Base-by-base conservation (phyloP, 2,888 invertebrate genomes). In the Melangyna quadrimaculata region DNA sequence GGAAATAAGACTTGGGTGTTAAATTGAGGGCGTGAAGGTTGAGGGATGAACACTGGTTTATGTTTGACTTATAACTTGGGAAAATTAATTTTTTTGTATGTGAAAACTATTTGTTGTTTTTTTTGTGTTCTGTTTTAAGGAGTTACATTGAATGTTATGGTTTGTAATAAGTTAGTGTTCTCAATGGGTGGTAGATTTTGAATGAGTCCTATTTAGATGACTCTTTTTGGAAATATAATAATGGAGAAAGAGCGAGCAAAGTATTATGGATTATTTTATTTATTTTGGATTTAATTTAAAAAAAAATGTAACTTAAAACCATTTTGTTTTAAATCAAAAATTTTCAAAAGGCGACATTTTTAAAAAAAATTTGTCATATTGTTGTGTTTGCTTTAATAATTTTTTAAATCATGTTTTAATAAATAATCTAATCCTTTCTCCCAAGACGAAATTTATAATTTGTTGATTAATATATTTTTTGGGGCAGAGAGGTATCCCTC, bases 21-120 rank as follows among this genome's bases (percentile, higher is more conserved):
- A 19, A 53, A 37, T 55, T 40, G 65, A 57, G 73, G 86, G 86
- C 81, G 86, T 86, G 69, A 70, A 81, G 77, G 86, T 86, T 86
- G 72, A 69, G 51, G 73, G 70, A 86, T 86, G 73, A 72, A 70
- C 57, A 73, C 35, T 73, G 61, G 75, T 72, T 80, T 77, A 40
- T 67, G 40, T 70, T 43, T 79, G 84, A 84, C 53, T 84, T 84
- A 73, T 78, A 65, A 74, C 70, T 73, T 78, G 78, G 71, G 84
- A 80, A 84, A 84, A 84, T 84, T 84, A 84, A 84, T 80, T 84
- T 80, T 75, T 75, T 72, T 84, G 71, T 72, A 72, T 75, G 53
- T 72, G 71, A 51, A 75, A 35, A 72, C 17, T 67, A 71, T 59
- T 1, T 14, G 22, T 22, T 1, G 8, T 22, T 22, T 35, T 59